phyloP scores from a whole-genome alignment of 2,113 vertebrate genomes.

The Corythoichthys haematopterus region DNA sequence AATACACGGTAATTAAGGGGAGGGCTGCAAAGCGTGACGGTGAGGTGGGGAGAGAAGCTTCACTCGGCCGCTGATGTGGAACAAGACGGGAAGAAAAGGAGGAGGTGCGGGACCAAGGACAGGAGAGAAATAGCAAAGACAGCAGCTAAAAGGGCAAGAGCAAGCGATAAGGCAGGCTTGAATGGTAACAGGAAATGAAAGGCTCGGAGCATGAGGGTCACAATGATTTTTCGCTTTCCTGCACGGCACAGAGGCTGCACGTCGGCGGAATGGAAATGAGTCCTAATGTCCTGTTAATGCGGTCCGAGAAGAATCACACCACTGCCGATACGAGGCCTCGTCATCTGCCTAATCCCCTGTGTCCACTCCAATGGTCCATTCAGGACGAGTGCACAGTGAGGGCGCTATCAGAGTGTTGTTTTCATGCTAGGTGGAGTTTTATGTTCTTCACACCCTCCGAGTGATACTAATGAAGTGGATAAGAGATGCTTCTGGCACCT shows the following conservation, averaged over 20 bases:
- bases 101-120: conserved; percentile 43
- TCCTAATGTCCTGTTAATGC: conserved; percentile 68
- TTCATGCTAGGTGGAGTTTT: conserved; percentile 64
- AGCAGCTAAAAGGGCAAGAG: conserved; percentile 38
- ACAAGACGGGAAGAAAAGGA: conserved; percentile 47
- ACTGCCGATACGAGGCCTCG: conserved; percentile 54
- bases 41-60: conserved; percentile 47
- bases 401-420: conserved; percentile 46
- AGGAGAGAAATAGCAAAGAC: conserved; percentile 27
- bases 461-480: conserved; percentile 65
- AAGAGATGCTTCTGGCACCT: conserved; percentile 54
- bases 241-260: conserved; percentile 43
- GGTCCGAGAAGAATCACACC: conserved; percentile 60
- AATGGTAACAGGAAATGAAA: conserved; percentile 69
- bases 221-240: conserved; percentile 47
- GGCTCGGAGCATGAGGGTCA: conserved; percentile 58
- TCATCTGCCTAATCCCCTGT: conserved; percentile 69
- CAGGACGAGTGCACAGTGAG: conserved; percentile 61
- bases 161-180: conserved; percentile 56
- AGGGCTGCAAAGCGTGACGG: conserved; percentile 56
- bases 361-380: conserved; percentile 69
- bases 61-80: conserved; percentile 62
- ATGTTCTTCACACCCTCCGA: conserved; percentile 55
- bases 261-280: conserved; percentile 62
- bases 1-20: conserved; percentile 71